Percentiles rank a stretch among this genome's conserved stretches.
phyloP scores from a whole-genome alignment of 2,888 invertebrate species.

The Capitulum mitella region DNA sequence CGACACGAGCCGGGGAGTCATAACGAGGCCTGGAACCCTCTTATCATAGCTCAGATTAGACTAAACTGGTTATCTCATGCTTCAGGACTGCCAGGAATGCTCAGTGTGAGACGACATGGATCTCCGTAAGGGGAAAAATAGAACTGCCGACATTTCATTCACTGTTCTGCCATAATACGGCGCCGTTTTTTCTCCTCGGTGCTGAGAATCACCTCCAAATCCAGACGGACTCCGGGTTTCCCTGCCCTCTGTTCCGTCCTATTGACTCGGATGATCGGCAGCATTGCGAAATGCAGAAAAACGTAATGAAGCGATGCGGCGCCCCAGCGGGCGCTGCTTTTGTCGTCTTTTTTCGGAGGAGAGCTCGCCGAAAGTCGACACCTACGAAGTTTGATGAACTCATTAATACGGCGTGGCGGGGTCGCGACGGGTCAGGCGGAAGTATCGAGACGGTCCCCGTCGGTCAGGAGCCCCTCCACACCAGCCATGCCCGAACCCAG shows the following conservation, averaged over 20 bases:
- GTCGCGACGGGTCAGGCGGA: not conserved
- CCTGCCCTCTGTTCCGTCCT: not conserved
- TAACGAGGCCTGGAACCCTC: no score
- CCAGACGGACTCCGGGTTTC: not conserved
- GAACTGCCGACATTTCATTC: not conserved
- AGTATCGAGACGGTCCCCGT: not conserved
- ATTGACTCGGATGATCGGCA: not conserved
- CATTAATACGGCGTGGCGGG: not conserved
- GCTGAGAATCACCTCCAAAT: not conserved
- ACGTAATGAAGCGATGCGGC: constrained; percentile 4
- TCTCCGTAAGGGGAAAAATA: not conserved
- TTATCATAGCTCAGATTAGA: no score
- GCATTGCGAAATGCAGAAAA: not conserved
- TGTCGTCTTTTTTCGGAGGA: not conserved
- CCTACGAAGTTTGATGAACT: not conserved
- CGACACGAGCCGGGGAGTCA: no score
- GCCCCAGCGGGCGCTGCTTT: not conserved
- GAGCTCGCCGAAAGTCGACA: not conserved
- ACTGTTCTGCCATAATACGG: no score
- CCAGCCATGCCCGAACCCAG: not conserved
- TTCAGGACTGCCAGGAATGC: no score
- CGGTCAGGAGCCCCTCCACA: not conserved
- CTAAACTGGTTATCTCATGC: no score
- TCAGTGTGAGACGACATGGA: not conserved
- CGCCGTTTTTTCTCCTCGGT: no score